phyloP scores from a whole-genome alignment of 2,797 vertebrate species.

The Lithobates pipiens region DNA sequence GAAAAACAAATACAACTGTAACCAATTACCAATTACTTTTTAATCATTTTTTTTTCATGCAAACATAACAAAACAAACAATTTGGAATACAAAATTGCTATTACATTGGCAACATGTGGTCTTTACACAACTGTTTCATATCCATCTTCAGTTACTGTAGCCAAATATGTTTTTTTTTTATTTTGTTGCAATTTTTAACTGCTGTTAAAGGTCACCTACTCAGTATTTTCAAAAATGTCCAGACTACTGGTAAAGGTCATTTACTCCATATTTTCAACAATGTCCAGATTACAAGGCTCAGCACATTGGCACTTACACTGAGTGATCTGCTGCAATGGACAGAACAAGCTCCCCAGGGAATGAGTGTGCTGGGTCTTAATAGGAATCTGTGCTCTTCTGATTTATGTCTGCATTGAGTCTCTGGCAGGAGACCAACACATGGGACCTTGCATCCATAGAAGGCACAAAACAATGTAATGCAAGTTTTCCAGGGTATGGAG shows the following conservation, averaged over 20 bases:
- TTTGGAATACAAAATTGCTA: neutral
- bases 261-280: neutral
- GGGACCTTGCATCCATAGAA: constrained; percentile 33
- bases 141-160: too few relatives aligned
- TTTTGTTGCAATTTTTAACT: neutral
- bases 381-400: constrained; percentile 17
- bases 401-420: constrained; percentile 51
- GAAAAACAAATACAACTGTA: too few relatives aligned
- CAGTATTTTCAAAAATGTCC: neutral
- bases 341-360: neutral
- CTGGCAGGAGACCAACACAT: constrained; percentile 48
- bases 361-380: constrained; percentile 29
- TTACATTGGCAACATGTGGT: neutral
- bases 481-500: constrained; percentile 7
- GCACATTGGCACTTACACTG: neutral
- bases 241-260: neutral
- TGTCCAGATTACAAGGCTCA: neutral
- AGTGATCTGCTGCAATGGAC: constrained; percentile 13
- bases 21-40: neutral
- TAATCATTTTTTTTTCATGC: too few relatives aligned
- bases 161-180: neutral
- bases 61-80: neutral
- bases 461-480: constrained; percentile 27
- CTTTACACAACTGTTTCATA: too few relatives aligned
- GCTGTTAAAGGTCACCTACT: neutral